These are phyloP conservation scores for Paratrypauchen microcephalus DNA, from an alignment of 2,797 vertebrate species.

Conservation along the genomic window DNA sequence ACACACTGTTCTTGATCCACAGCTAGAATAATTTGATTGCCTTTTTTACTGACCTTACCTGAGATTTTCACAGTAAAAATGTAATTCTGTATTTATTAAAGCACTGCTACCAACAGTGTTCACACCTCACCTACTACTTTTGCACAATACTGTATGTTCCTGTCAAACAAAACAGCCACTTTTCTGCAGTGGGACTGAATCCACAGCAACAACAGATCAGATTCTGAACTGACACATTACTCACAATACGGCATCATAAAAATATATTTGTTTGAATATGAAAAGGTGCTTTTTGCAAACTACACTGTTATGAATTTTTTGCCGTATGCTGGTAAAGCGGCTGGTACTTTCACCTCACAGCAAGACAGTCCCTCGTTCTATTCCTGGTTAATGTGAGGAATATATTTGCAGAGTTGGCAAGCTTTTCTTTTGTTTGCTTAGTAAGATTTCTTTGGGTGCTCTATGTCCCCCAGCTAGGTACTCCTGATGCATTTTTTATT, in stretches of 20 bases:
- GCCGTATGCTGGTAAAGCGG: background rate
- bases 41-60: background rate
- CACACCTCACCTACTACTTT: slow-evolving; percentile 10
- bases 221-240: background rate
- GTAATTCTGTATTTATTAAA: slow-evolving; percentile 1
- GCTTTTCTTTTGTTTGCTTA: no score
- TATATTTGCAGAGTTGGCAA: no score
- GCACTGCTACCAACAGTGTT: background rate
- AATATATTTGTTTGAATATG: background rate
- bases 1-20: background rate
- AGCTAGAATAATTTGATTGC: background rate
- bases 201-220: background rate
- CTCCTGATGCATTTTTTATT: no score
- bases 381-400: no score
- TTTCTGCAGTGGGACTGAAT: background rate
- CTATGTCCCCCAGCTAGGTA: no score
- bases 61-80: slow-evolving; percentile 5
- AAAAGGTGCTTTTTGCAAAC: background rate
- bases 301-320: background rate
- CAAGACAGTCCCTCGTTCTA: no score
- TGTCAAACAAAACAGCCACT: slow-evolving; percentile 8
- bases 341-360: no score
- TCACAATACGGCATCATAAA: background rate
- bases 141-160: slow-evolving; percentile 11
- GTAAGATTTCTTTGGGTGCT: no score